Conservation (phyloP, 2,113 vertebrate species). For the Caranx ignobilis region DNA sequence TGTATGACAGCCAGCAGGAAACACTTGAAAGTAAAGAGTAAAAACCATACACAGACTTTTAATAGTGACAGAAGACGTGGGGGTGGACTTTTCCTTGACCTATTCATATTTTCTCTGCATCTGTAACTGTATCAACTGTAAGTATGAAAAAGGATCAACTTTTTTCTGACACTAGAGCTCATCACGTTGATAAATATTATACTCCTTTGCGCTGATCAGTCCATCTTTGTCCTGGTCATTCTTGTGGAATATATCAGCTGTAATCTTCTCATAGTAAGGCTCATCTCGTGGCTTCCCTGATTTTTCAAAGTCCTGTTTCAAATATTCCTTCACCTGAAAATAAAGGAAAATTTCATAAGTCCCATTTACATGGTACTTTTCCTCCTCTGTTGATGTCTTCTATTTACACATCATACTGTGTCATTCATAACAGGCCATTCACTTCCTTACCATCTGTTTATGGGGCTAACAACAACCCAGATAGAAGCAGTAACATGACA, state of each 20-base stretch:
- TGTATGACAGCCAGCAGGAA: no score
- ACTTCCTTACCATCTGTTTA: neutral
- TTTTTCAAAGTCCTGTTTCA: slow-evolving; percentile 91
- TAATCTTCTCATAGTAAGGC: slow-evolving; percentile 87
- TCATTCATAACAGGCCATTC: neutral
- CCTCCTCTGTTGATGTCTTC: neutral
- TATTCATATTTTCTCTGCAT: neutral
- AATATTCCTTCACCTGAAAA: slow-evolving; percentile 88
- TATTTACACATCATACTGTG: neutral
- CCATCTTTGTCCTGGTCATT: slow-evolving; percentile 91
- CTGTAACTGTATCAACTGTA: neutral
- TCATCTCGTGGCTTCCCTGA: slow-evolving; percentile 86
- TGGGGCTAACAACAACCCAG: neutral
- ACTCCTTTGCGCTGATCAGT: slow-evolving; percentile 92
- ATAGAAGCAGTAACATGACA: neutral
- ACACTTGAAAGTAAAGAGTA: neutral
- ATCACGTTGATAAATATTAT: slow-evolving; percentile 93
- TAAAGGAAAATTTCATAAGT: neutral
- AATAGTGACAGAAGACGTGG: neutral
- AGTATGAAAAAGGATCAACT: neutral
- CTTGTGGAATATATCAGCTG: slow-evolving; percentile 92
- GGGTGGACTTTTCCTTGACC: neutral
- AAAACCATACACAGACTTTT: neutral
- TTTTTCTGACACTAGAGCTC: slow-evolving; percentile 86
- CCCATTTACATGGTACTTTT: neutral